These are phyloP conservation scores for Diplodus puntazzo DNA, from an alignment of 2,797 vertebrate species.

Conservation along the genomic window DNA sequence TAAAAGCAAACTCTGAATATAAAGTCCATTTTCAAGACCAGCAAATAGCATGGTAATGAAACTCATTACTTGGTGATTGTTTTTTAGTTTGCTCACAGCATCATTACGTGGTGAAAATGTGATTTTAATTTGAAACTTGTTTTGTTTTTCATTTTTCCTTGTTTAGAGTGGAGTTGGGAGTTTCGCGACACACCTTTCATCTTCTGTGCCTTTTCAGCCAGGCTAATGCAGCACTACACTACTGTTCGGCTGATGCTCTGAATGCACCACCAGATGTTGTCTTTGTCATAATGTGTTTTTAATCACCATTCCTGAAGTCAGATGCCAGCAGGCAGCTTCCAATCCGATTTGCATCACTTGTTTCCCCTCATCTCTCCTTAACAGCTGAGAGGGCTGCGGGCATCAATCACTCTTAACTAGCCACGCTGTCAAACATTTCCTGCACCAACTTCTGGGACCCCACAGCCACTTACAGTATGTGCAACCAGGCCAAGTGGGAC, in stretches of 20 bases:
- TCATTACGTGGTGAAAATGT: conserved; percentile 33
- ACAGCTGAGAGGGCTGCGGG: conserved; percentile 73
- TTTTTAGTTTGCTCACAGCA: conserved; percentile 37
- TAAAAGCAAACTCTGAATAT: background rate
- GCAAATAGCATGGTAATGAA: conserved; percentile 34
- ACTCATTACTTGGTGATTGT: conserved; percentile 43
- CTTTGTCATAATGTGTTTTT: conserved; percentile 87
- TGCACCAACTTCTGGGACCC: conserved; percentile 42
- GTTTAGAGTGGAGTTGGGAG: conserved; percentile 39
- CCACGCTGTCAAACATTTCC: conserved; percentile 58
- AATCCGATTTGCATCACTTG: conserved; percentile 76
- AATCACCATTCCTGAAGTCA: conserved; percentile 84
- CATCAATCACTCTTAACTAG: conserved; percentile 86
- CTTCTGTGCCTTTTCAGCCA: conserved; percentile 48
- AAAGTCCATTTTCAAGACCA: conserved; percentile 20
- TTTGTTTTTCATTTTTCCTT: conserved; percentile 37
- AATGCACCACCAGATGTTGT: conserved; percentile 82
- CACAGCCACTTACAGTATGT: conserved; percentile 9
- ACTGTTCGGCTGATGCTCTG: conserved; percentile 63
- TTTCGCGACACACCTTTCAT: conserved; percentile 61
- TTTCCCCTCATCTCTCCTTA: conserved; percentile 69
- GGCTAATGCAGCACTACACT: conserved; percentile 58
- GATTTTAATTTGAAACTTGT: conserved; percentile 39
- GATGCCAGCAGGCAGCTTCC: conserved; percentile 80
- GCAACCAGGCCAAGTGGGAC: conserved; percentile 10